Conservation (phyloP, 2,797 vertebrate genomes). For the Diceros bicornis region DNA sequence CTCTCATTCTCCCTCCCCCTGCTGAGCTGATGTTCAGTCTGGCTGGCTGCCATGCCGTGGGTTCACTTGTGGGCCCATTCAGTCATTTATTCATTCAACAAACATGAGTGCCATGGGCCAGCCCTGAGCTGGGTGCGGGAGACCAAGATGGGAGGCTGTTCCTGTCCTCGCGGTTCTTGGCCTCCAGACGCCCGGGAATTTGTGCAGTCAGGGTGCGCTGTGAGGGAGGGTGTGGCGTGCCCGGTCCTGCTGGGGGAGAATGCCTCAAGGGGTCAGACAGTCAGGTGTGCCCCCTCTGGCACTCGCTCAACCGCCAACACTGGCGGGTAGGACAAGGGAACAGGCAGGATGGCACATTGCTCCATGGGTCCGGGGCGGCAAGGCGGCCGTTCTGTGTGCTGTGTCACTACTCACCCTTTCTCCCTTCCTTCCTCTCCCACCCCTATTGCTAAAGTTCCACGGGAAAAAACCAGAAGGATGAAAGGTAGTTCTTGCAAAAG, state of each 20-base stretch:
- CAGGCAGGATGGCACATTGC: rapidly evolving
- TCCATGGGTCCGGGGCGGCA: rapidly evolving
- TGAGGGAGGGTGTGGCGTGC: rapidly evolving
- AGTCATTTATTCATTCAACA: neutral
- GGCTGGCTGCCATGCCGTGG: rapidly evolving
- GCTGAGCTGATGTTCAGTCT: rapidly evolving
- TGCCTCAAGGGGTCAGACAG: rapidly evolving
- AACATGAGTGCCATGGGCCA: rapidly evolving
- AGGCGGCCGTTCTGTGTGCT: rapidly evolving
- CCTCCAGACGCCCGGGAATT: rapidly evolving
- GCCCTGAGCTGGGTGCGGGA: neutral
- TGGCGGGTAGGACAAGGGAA: neutral
- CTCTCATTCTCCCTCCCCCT: neutral
- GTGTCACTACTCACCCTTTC: neutral
- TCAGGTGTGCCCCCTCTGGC: neutral
- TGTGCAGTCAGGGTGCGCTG: neutral
- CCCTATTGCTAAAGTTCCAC: constrained; percentile 65
- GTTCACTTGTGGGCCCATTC: neutral
- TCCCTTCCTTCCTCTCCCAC: neutral
- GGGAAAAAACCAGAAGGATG: neutral
- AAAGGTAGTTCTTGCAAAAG: constrained; percentile 63
- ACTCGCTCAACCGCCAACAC: rapidly evolving
- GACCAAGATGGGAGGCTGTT: neutral
- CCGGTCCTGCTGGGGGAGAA: neutral
- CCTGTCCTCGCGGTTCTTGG: neutral